phyloP scores from a whole-genome alignment of 2,797 vertebrate species.

The Danio jaintianensis region DNA sequence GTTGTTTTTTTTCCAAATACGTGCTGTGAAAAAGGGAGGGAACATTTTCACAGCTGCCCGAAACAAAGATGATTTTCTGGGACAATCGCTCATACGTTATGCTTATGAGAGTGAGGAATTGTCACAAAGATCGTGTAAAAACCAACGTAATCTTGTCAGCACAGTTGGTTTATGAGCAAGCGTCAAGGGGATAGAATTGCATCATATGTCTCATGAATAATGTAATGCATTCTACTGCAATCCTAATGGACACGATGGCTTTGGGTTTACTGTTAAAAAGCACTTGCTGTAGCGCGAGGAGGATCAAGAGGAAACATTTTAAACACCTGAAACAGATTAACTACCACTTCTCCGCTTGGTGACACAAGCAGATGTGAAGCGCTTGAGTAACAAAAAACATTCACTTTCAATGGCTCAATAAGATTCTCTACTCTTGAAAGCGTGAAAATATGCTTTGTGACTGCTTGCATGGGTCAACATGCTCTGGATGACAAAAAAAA shows the following conservation, averaged over 20 bases:
- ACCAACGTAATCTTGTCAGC: constrained; percentile 47
- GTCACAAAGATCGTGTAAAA: constrained; percentile 40
- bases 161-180: constrained; percentile 31
- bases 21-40: constrained; percentile 5
- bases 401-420: constrained; percentile 3
- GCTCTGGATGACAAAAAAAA: constrained; percentile 3
- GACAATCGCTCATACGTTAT: constrained; percentile 28
- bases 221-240: constrained; percentile 1
- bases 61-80: constrained; percentile 30
- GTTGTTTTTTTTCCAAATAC: constrained; percentile 12
- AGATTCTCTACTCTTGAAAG: background rate
- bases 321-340: constrained; percentile 32
- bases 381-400: constrained; percentile 4
- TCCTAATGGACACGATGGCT: constrained; percentile 7
- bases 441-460: background rate
- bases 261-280: constrained; percentile 22
- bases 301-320: background rate
- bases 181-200: constrained; percentile 9
- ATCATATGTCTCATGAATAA: constrained; percentile 45
- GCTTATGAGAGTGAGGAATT: constrained; percentile 16
- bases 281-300: background rate
- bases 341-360: background rate
- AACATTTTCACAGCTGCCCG: constrained; percentile 1
- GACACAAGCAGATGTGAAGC: background rate
- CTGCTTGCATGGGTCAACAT: background rate